Percentiles rank a stretch among this genome's conserved stretches.
These are phyloP conservation scores for Halichondria panicea DNA, from an alignment of 37 sponge, comb jelly and placozoan species.

Conservation along the genomic window DNA sequence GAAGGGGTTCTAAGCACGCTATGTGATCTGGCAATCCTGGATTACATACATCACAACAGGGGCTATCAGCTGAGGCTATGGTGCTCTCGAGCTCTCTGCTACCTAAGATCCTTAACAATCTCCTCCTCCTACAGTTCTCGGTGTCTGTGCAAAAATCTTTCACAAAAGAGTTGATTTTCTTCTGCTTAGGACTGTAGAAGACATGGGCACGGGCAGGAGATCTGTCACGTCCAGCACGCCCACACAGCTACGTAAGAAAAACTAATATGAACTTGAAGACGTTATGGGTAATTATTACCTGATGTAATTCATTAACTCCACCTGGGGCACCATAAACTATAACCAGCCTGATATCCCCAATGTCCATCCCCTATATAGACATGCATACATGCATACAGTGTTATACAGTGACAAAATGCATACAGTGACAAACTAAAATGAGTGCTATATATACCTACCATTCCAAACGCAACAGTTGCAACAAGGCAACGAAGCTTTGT, in stretches of 20 bases:
- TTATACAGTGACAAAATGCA: neutral
- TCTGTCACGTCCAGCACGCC: constrained; percentile 8
- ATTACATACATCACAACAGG: constrained; percentile 5
- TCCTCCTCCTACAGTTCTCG: neutral
- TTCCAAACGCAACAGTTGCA: constrained; percentile 8
- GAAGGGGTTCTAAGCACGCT: neutral
- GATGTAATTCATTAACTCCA: neutral
- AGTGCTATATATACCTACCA: constrained; percentile 9
- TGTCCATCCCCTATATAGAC: constrained; percentile 10
- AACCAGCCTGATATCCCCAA: constrained; percentile 10
- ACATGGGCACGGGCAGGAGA: neutral
- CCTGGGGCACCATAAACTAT: constrained; percentile 9
- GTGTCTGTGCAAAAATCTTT: neutral
- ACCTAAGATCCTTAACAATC: neutral
- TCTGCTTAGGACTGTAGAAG: constrained; percentile 1
- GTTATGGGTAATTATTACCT: neutral
- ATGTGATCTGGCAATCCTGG: neutral
- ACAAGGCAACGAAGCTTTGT: neutral
- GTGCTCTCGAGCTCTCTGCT: too few species aligned
- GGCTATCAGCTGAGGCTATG: neutral
- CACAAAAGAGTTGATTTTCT: neutral
- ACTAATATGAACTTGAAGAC: neutral
- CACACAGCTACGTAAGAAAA: neutral
- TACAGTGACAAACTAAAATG: too few species aligned
- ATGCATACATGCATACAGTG: neutral